phyloP scores from a whole-genome alignment of 2,888 invertebrate species.

The Drosophila picticornis region DNA sequence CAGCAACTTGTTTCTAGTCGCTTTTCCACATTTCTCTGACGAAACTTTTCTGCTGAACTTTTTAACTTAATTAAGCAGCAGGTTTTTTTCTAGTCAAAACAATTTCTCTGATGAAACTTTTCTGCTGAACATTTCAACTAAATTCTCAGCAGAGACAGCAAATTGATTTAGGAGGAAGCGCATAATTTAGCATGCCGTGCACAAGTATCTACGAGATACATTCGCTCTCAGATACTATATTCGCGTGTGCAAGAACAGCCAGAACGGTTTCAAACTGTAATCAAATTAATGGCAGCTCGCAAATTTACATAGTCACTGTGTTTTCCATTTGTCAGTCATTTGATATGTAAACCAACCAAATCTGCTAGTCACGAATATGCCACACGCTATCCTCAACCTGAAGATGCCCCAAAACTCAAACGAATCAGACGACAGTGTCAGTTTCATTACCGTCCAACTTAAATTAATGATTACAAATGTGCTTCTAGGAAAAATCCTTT shows the following conservation, averaged over 20 bases:
- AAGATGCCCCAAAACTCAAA: slow-evolving; percentile 5
- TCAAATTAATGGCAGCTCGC: slow-evolving; percentile 57
- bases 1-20: background rate
- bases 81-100: background rate
- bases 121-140: slow-evolving; percentile 30
- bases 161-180: slow-evolving; percentile 52
- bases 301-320: slow-evolving; percentile 55
- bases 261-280: slow-evolving; percentile 49
- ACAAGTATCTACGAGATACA: slow-evolving; percentile 57
- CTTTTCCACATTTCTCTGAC: slow-evolving; percentile 12
- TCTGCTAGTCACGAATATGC: background rate
- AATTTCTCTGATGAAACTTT: slow-evolving; percentile 15
- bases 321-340: slow-evolving; percentile 37
- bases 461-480: background rate
- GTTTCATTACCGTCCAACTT: background rate
- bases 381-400: background rate
- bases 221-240: background rate
- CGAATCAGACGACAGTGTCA: background rate
- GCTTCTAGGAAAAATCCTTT: background rate
- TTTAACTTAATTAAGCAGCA: background rate
- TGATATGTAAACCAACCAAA: slow-evolving; percentile 35
- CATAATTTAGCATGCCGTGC: slow-evolving; percentile 51
- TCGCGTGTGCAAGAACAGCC: slow-evolving; percentile 21
- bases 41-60: background rate
- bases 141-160: slow-evolving; percentile 21